A percentile compares a stretch with the other conserved stretches of the same genome.
phyloP scores from a whole-genome alignment of 64 coral and sea anemone species.

The Stylophora pistillata region DNA sequence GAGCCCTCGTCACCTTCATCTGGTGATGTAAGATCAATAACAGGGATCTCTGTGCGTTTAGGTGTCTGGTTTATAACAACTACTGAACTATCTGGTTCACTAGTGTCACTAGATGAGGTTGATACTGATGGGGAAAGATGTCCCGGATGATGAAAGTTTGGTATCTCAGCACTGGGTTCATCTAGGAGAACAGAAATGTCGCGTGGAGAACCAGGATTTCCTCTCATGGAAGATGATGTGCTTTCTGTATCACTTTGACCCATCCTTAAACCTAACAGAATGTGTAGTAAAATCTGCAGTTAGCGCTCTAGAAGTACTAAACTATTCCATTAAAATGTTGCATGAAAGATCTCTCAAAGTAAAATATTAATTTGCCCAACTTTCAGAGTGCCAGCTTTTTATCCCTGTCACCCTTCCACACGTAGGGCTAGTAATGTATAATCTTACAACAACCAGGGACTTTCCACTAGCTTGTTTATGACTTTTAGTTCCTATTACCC shows the following conservation, averaged over 20 bases:
- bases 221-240: slow-evolving; percentile 66
- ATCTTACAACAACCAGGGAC: too few species aligned
- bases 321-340: too few species aligned
- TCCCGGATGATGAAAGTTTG: slow-evolving; percentile 24
- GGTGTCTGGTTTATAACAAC: slow-evolving; percentile 44
- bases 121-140: slow-evolving; percentile 58
- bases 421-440: too few species aligned
- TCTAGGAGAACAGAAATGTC: slow-evolving; percentile 60
- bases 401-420: too few species aligned
- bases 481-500: too few species aligned
- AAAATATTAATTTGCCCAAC: too few species aligned
- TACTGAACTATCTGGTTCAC: slow-evolving; percentile 54
- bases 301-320: too few species aligned
- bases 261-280: slow-evolving; percentile 30
- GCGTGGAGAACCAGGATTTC: slow-evolving; percentile 69
- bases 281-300: too few species aligned
- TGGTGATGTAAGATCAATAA: slow-evolving; percentile 64
- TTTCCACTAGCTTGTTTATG: too few species aligned
- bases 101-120: slow-evolving; percentile 72
- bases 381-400: too few species aligned
- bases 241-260: slow-evolving; percentile 79
- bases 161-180: slow-evolving; percentile 23
- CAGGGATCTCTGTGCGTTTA: slow-evolving; percentile 53
- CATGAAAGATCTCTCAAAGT: too few species aligned
- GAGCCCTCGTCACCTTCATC: slow-evolving; percentile 25